Base-by-base conservation (phyloP, 2,888 invertebrate species). In the Drosophila histrio region DNA sequence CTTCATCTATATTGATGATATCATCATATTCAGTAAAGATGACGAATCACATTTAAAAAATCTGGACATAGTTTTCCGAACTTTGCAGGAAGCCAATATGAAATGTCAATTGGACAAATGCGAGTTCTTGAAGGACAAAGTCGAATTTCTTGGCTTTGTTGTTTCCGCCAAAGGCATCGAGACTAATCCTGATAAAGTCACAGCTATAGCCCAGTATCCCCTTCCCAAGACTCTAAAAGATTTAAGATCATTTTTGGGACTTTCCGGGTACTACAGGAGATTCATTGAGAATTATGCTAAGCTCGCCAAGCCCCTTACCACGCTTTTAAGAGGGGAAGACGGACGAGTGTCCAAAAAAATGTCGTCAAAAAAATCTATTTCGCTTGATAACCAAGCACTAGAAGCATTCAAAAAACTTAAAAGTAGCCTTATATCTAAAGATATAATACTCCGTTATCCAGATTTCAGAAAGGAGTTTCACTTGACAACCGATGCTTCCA, bases 331-430 rank as follows among this genome's bases (percentile, higher is more conserved):
- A 34, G 38, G 46, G 13, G 34, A 44, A 30, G 58, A 59, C 13
- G 49, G 41, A 49, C 58, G 15, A 2, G 50, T 50, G 50, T 59
- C 41, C 41, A 59, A 59, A 34, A 43, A 13, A 26, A 19, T 30
- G 24, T 50, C 34, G 8, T 11, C 21, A 17, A 50, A 50, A 56
- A 59, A 50, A 24, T 46, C 4, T 2, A 46, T 26, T 15, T 38
- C 38, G 21, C 38, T 38, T 19, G 19, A 38, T 21, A 38, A 22
- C 7, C 22, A 57, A 15, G 47, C 57, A 19, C 7, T 32, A 17
- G 39, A 58, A 39, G 22, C 58, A 2, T 57, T 57, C 13, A 57
- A 28, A 24, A 34, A 34, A n/a, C 11, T 6, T 36, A 19, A 34
- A 28, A 34, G 38, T 11, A 38, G 21, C 6, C 6, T 38, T 5